Percentiles rank a stretch among this genome's conserved stretches.
Conservation (phyloP, 2,113 vertebrate species). For the Baryphthengus martii region DNA sequence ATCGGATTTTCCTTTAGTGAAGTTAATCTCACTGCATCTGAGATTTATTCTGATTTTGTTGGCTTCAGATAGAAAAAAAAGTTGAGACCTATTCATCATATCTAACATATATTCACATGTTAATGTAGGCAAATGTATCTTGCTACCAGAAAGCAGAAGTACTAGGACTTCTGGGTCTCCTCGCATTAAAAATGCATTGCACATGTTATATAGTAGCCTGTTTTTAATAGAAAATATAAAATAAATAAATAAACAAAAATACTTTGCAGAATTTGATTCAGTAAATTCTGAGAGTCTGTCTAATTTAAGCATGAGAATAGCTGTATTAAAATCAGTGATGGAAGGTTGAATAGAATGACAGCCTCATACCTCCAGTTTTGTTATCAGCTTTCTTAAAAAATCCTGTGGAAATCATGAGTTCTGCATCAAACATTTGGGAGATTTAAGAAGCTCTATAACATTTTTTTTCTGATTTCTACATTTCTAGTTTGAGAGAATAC, state of each 20-base stretch:
- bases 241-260: no score
- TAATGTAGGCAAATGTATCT: neutral
- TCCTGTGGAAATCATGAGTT: neutral
- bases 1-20: neutral
- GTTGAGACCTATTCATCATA: fast-evolving
- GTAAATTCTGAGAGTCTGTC: fast-evolving
- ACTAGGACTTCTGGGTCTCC: neutral
- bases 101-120: neutral
- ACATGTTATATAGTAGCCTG: neutral
- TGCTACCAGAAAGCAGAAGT: neutral
- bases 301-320: neutral
- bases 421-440: fast-evolving
- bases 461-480: neutral
- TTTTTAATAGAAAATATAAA: neutral
- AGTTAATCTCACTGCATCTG: neutral
- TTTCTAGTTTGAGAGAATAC: neutral
- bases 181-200: neutral
- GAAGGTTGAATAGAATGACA: neutral
- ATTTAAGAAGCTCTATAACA: neutral
- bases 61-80: neutral
- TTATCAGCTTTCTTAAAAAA: neutral
- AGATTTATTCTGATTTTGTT: neutral
- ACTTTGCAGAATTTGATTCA: neutral
- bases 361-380: neutral
- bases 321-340: neutral